Conservation (phyloP, 1,140 invertebrate genomes). For the Dryas iulia region DNA sequence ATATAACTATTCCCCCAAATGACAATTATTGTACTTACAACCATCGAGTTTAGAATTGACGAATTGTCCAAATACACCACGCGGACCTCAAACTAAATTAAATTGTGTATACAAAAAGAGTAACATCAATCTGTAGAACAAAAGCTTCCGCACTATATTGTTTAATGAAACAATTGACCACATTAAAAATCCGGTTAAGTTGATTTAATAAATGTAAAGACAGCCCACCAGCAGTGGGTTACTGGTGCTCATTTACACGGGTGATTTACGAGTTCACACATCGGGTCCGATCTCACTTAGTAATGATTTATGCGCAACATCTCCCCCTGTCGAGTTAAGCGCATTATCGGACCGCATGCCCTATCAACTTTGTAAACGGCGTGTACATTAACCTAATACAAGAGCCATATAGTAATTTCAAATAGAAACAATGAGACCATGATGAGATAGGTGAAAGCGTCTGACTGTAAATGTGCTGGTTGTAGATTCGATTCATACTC, state of each 20-base stretch:
- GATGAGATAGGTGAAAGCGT: too few relatives aligned
- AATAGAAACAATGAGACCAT: neutral
- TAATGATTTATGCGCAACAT: slow-evolving; percentile 76
- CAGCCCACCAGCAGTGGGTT: slow-evolving; percentile 57
- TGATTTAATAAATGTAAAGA: slow-evolving; percentile 41
- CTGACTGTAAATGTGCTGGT: too few relatives aligned
- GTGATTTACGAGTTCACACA: slow-evolving; percentile 78
- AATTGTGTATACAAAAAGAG: too few relatives aligned
- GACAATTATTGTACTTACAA: too few relatives aligned
- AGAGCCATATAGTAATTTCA: neutral
- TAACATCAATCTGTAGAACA: neutral
- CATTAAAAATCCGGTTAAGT: slow-evolving; percentile 17
- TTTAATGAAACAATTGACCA: slow-evolving; percentile 19
- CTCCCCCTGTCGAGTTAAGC: slow-evolving; percentile 68
- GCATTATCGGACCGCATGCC: slow-evolving; percentile 73
- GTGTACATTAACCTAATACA: slow-evolving; percentile 42
- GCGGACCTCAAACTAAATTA: too few relatives aligned
- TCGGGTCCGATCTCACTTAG: slow-evolving; percentile 74
- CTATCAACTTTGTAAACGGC: slow-evolving; percentile 71
- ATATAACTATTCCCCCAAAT: too few relatives aligned
- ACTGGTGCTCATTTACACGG: slow-evolving; percentile 68
- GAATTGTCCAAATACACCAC: too few relatives aligned
- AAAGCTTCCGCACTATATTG: neutral
- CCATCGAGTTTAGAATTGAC: too few relatives aligned
- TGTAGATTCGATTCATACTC: too few relatives aligned